Percentiles rank a stretch among this genome's conserved stretches.
Conservation (phyloP, 2,797 vertebrate genomes). For the Cryptoblepharus egeriae region DNA sequence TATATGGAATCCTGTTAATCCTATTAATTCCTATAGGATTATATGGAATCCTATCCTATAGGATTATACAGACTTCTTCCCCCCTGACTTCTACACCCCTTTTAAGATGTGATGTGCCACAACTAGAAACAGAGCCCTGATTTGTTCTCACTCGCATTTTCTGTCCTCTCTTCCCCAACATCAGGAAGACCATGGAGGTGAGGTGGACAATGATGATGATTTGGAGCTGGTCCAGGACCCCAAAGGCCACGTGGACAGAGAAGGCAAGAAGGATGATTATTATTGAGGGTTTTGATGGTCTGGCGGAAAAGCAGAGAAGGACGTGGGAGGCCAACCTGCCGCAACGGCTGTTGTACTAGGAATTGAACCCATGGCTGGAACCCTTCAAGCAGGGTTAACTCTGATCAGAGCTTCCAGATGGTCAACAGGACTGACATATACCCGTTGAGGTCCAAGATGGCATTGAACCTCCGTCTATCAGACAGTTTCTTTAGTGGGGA, state of each 20-base stretch:
- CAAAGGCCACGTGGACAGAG: constrained; percentile 9
- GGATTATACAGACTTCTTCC: too few species aligned
- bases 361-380: neutral
- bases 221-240: constrained; percentile 55
- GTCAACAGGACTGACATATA: neutral
- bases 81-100: too few species aligned
- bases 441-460: neutral
- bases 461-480: constrained; percentile 18
- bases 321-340: rapidly evolving
- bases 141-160: neutral
- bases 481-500: constrained; percentile 44
- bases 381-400: constrained; percentile 25
- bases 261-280: constrained; percentile 60
- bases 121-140: too few species aligned
- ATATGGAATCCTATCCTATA: too few species aligned
- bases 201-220: constrained; percentile 62
- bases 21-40: too few species aligned
- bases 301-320: neutral
- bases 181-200: constrained; percentile 69
- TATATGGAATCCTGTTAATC: too few species aligned
- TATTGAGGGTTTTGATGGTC: constrained; percentile 43
- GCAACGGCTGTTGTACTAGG: neutral
- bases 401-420: neutral
- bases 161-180: constrained; percentile 13
- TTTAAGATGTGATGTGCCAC: too few species aligned